These are phyloP conservation scores for Agrilus planipennis DNA, from an alignment of 1,140 invertebrate species.

Conservation along the genomic window DNA sequence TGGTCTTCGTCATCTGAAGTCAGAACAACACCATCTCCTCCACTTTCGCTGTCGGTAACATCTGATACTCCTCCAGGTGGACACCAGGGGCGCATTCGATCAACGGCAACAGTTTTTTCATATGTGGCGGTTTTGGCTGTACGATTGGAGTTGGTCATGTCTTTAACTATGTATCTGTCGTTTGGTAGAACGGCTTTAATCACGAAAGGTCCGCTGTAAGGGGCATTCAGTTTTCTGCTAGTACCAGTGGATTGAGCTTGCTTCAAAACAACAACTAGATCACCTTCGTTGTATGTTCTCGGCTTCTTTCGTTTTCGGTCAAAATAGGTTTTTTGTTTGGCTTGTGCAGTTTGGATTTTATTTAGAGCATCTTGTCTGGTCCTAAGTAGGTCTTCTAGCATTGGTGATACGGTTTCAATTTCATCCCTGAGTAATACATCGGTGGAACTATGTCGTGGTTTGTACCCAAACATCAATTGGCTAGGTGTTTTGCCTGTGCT, in stretches of 20 bases:
- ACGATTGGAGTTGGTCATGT: too few species aligned
- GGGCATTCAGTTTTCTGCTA: background rate
- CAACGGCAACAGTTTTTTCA: conserved; percentile 7
- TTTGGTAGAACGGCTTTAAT: background rate
- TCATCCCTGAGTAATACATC: too few species aligned
- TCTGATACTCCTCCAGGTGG: conserved; percentile 6
- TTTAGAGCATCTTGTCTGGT: conserved; percentile 2
- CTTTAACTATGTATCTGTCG: conserved; percentile 3
- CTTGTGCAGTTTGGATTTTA: background rate
- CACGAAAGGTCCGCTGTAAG: conserved; percentile 3
- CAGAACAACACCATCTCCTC: conserved; percentile 6
- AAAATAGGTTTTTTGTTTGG: background rate
- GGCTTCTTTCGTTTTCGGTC: conserved; percentile 1
- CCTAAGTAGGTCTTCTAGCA: too few species aligned
- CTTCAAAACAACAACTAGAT: conserved; percentile 5
- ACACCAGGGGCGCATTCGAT: conserved; percentile 11
- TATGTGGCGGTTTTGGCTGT: background rate
- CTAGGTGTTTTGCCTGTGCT: too few species aligned
- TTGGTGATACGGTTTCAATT: too few species aligned
- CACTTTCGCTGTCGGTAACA: conserved; percentile 5
- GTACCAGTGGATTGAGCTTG: background rate
- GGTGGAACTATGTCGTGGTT: too few species aligned
- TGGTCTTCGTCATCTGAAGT: conserved; percentile 3
- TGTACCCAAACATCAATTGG: too few species aligned
- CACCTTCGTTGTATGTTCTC: conserved; percentile 5